Percentiles rank a stretch among this genome's conserved stretches.
Evolutionary conservation across 2,797 vertebrate genomes (phyloP).

Genomic region (Enteromius argenteus): DNA sequence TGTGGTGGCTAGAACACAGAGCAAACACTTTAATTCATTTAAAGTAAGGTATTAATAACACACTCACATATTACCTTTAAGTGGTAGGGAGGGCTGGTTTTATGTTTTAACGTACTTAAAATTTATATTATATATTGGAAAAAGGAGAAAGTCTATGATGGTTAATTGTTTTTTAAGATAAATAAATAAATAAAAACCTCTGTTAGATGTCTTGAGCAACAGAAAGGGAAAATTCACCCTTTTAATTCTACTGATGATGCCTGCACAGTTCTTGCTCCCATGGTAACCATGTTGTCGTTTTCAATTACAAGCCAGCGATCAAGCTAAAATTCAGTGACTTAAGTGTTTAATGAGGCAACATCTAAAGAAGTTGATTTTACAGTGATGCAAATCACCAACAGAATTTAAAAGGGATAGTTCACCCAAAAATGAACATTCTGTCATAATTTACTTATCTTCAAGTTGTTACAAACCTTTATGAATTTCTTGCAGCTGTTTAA

Average conservation of each 20-base stretch:
- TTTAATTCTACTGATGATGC: slow-evolving; percentile 3
- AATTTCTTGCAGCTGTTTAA: not conserved
- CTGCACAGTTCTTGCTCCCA: slow-evolving; percentile 20
- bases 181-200: not conserved
- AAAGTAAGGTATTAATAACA: slow-evolving; percentile 7
- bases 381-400: not conserved
- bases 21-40: not conserved
- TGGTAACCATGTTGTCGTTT: slow-evolving; percentile 34
- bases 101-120: not conserved
- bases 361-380: slow-evolving; percentile 16
- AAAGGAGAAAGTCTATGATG: not conserved
- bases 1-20: not conserved
- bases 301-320: slow-evolving; percentile 26
- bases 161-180: slow-evolving; percentile 17
- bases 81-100: not conserved
- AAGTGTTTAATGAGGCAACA: not conserved
- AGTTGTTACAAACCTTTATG: not conserved
- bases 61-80: not conserved
- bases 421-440: not conserved
- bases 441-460: not conserved
- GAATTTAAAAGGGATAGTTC: not conserved
- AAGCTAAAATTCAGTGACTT: slow-evolving; percentile 6
- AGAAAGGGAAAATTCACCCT: slow-evolving; percentile 2
- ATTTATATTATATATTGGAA: not conserved
- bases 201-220: not conserved